These are phyloP conservation scores for Pionites leucogaster DNA, from an alignment of 2,113 vertebrate species.

Conservation along the genomic window DNA sequence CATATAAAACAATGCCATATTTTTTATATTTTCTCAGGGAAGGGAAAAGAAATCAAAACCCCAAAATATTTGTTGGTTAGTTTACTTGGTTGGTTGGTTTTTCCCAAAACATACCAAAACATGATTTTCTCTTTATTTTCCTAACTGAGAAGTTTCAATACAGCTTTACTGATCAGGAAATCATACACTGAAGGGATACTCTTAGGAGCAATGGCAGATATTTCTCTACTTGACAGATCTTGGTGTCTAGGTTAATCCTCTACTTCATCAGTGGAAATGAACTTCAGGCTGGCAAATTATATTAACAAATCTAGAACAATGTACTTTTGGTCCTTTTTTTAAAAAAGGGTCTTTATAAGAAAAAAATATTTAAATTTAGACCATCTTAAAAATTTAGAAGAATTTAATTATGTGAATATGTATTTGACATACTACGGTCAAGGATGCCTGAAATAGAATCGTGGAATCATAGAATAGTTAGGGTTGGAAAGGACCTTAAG, in stretches of 20 bases:
- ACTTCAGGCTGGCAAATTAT: background rate
- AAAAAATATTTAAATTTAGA: background rate
- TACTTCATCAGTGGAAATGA: background rate
- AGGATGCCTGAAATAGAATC: background rate
- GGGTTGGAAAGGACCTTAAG: too few relatives aligned
- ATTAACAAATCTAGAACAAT: background rate
- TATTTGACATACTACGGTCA: background rate
- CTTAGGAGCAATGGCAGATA: background rate
- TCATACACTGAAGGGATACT: background rate
- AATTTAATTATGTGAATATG: background rate
- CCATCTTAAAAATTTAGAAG: background rate
- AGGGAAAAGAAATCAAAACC: background rate
- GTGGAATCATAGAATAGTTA: too few relatives aligned
- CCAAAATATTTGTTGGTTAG: accelerated
- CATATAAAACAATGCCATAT: background rate
- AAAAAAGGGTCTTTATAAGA: background rate
- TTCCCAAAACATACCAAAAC: accelerated
- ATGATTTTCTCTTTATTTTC: background rate
- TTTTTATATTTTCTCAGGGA: background rate
- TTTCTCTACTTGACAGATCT: background rate
- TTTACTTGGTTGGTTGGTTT: background rate
- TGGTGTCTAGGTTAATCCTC: background rate
- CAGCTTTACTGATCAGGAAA: background rate
- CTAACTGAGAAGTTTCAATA: background rate
- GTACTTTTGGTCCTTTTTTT: background rate